Evolutionary conservation across 2,888 invertebrate species (phyloP).

Genomic region (Nomada flava): DNA sequence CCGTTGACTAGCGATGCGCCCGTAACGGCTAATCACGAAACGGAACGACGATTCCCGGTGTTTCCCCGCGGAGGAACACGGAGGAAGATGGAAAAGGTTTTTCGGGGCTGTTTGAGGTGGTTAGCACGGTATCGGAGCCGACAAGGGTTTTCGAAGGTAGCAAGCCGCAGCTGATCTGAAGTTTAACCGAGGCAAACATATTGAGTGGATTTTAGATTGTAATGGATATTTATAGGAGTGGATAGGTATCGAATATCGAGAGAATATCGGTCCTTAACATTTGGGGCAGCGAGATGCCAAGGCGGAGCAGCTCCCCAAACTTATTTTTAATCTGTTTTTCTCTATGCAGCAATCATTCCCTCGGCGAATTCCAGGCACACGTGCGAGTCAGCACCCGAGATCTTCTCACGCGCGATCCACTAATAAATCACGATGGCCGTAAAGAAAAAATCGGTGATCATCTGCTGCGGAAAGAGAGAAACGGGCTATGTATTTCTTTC

Average conservation of each 20-base stretch:
- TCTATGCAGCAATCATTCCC: conserved; percentile 51
- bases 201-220: too few relatives aligned
- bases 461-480: conserved; percentile 65
- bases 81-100: conserved; percentile 30
- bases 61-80: conserved; percentile 21
- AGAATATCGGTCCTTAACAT: conserved; percentile 1
- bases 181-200: too few relatives aligned
- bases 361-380: conserved; percentile 56
- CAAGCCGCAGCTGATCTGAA: neutral
- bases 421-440: conserved; percentile 71
- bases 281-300: neutral
- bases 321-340: conserved; percentile 56
- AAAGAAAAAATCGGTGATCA: conserved; percentile 71
- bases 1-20: conserved; percentile 59
- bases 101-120: neutral
- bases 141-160: neutral
- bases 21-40: conserved; percentile 63
- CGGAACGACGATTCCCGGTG: conserved; percentile 44
- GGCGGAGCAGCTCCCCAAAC: conserved; percentile 11
- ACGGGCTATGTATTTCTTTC: conserved; percentile 60
- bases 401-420: conserved; percentile 72
- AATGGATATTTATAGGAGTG: neutral
- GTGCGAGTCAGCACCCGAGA: conserved; percentile 62
- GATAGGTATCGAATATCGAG: neutral
- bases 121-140: neutral